These are phyloP conservation scores for Trachelus tabidus DNA, from an alignment of 2,888 invertebrate species.

Conservation along the genomic window DNA sequence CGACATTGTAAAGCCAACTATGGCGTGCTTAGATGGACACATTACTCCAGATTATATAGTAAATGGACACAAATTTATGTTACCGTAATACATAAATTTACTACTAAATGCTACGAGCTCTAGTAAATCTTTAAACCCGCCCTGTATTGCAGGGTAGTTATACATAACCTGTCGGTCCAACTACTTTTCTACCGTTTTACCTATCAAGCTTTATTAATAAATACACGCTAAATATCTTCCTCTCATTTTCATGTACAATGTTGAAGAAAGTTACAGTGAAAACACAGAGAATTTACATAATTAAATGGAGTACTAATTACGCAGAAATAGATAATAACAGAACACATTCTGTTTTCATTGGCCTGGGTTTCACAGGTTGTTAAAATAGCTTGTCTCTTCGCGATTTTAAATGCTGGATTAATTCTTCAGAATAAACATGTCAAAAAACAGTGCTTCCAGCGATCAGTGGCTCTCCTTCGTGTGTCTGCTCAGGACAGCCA, in stretches of 20 bases:
- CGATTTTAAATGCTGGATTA: not conserved
- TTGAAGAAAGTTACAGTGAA: not conserved
- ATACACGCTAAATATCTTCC: not conserved
- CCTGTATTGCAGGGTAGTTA: not conserved
- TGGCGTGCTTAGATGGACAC: conserved; percentile 34
- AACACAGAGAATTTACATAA: not conserved
- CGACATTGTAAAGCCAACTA: conserved; percentile 23
- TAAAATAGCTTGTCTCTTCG: not conserved
- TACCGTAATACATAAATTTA: conserved; percentile 37
- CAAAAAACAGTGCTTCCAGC: not conserved
- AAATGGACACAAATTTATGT: conserved; percentile 43
- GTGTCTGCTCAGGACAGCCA: not conserved
- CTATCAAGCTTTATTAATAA: not conserved
- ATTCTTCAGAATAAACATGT: not conserved
- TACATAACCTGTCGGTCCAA: not conserved
- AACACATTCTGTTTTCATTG: not conserved
- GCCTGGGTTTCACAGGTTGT: not conserved
- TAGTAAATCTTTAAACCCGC: not conserved
- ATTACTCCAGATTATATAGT: conserved; percentile 46
- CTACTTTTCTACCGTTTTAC: no score
- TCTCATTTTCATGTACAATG: not conserved
- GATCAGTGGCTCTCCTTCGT: not conserved
- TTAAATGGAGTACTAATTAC: not conserved
- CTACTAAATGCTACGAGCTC: not conserved
- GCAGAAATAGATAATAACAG: not conserved